These are phyloP conservation scores for Eudasyphora cyanicolor DNA, from an alignment of 2,888 invertebrate genomes.

Conservation along the genomic window DNA sequence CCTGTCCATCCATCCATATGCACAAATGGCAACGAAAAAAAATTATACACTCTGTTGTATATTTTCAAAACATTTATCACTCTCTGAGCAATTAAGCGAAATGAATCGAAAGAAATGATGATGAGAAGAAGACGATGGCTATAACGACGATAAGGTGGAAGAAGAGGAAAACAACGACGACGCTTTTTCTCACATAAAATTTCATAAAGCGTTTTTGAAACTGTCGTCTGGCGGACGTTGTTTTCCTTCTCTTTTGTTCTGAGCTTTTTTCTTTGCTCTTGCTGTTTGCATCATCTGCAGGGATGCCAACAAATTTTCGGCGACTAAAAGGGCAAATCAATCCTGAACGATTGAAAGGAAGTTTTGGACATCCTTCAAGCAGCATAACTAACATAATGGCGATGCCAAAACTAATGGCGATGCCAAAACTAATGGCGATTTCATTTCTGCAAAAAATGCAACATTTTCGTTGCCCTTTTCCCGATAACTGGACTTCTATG, in stretches of 20 bases:
- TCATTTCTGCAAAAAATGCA: no score
- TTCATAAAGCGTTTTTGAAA: conserved; percentile 41
- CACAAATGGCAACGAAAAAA: not conserved
- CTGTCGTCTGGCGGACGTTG: conserved; percentile 9
- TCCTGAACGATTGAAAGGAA: no score
- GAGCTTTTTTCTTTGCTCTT: conserved; percentile 37
- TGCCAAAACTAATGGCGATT: no score
- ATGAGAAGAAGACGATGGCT: no score
- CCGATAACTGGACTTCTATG: no score
- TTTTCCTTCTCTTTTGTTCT: conserved; percentile 3
- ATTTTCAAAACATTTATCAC: conserved; percentile 47
- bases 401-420: no score
- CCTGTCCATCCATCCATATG: no score
- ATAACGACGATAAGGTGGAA: no score
- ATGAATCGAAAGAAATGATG: conserved; percentile 13
- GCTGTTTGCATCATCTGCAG: conserved; percentile 57
- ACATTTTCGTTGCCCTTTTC: no score
- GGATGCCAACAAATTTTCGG: not conserved
- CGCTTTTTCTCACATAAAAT: conserved; percentile 39
- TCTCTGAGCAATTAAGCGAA: conserved; percentile 57
- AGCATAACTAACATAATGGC: no score
- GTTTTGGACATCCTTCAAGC: no score
- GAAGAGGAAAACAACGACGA: not conserved
- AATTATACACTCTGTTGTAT: not conserved
- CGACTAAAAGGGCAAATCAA: no score